Percentiles rank a stretch among this genome's conserved stretches.
Conservation (phyloP, 2,888 invertebrate species). For the Euspilapteryx auroguttella region DNA sequence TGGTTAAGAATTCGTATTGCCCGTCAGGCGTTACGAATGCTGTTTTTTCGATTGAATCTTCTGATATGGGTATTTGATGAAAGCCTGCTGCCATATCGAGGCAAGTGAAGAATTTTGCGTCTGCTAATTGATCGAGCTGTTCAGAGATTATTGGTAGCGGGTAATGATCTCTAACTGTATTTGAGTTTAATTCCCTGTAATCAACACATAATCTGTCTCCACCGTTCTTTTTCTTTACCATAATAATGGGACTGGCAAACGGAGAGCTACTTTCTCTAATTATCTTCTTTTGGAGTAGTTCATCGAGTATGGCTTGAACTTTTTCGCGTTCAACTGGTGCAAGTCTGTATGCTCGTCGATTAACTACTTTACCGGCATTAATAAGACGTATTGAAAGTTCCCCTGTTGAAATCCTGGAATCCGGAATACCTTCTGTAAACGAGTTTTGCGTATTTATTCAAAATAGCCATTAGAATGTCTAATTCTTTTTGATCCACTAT, state of each 20-base stretch:
- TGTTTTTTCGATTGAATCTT: slow-evolving; percentile 6
- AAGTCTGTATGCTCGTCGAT: slow-evolving; percentile 14
- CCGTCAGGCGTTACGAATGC: slow-evolving; percentile 17
- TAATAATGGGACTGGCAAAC: slow-evolving; percentile 14
- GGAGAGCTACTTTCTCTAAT: slow-evolving; percentile 14
- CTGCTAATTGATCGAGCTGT: slow-evolving; percentile 12
- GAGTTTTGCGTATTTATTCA: slow-evolving; percentile 12
- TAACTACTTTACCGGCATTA: slow-evolving; percentile 11
- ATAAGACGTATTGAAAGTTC: slow-evolving; percentile 11
- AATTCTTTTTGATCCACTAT: slow-evolving; percentile 8
- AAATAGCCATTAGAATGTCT: slow-evolving; percentile 6
- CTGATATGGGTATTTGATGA: slow-evolving; percentile 11
- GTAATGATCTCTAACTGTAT: slow-evolving; percentile 5
- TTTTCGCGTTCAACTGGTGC: slow-evolving; percentile 13
- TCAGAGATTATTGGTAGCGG: slow-evolving; percentile 12
- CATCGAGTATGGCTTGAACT: slow-evolving; percentile 11
- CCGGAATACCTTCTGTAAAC: slow-evolving; percentile 12
- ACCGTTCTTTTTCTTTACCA: slow-evolving; percentile 15
- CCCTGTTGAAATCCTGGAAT: slow-evolving; percentile 13
- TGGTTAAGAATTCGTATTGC: slow-evolving; percentile 17
- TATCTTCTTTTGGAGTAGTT: slow-evolving; percentile 13
- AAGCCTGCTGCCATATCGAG: slow-evolving; percentile 13
- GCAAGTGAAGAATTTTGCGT: slow-evolving; percentile 9
- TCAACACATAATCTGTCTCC: slow-evolving; percentile 9
- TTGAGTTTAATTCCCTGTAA: slow-evolving; percentile 8